Evolutionary conservation across 2,797 vertebrate genomes (phyloP).

Genomic region (Onychomys torridus): DNA sequence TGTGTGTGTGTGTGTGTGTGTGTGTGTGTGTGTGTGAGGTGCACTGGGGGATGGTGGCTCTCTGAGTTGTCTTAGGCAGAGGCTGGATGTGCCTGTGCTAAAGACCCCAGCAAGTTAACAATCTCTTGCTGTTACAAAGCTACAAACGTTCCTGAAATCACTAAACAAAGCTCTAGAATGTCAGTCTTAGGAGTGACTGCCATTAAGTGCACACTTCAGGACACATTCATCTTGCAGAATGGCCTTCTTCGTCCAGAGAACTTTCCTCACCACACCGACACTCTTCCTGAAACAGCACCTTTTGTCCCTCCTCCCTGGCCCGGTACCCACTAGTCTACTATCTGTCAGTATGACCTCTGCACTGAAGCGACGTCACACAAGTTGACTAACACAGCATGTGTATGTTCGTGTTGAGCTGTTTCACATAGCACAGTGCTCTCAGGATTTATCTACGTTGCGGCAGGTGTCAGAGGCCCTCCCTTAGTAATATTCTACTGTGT

Average conservation of each 20-base stretch:
- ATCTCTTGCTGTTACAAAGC: not conserved
- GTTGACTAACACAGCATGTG: rapidly evolving
- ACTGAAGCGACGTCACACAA: not conserved
- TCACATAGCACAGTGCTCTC: not conserved
- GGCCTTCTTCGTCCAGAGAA: not conserved
- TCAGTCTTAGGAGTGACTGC: not conserved
- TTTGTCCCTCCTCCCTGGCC: not conserved
- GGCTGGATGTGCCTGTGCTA: not conserved
- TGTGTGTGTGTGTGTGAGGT: no score
- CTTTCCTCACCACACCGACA: not conserved
- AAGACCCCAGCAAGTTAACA: not conserved
- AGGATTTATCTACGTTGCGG: rapidly evolving
- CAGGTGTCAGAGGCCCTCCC: not conserved
- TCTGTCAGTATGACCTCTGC: no score
- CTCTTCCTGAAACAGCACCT: not conserved
- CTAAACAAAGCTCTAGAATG: not conserved
- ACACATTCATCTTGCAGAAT: no score
- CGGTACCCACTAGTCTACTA: rapidly evolving
- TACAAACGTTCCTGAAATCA: rapidly evolving
- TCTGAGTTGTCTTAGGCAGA: not conserved
- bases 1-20: no score
- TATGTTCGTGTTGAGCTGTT: not conserved
- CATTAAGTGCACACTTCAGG: rapidly evolving
- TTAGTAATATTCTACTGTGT: rapidly evolving
- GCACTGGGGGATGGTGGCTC: not conserved